Conservation (phyloP, 2,797 vertebrate genomes). For the Fringilla coelebs region DNA sequence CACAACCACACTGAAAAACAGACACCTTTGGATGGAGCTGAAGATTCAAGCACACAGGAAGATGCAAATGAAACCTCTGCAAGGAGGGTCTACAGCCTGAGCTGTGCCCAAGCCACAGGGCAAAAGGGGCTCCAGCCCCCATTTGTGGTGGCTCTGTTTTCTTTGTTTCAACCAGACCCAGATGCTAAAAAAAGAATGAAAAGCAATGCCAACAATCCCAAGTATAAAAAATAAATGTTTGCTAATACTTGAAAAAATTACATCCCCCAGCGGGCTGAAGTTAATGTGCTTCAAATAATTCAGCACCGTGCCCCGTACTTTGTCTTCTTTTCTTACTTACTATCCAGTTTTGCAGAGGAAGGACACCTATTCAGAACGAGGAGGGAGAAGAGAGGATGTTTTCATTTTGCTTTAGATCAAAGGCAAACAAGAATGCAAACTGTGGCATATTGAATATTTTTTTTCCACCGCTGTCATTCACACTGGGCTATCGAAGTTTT, state of each 20-base stretch:
- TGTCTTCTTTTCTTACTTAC: not conserved
- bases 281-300: constrained; percentile 64
- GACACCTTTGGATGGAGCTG: constrained; percentile 54
- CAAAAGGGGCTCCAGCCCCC: constrained; percentile 39
- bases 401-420: constrained; percentile 71
- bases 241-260: constrained; percentile 19
- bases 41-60: not conserved
- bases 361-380: constrained; percentile 6
- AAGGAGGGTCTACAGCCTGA: not conserved
- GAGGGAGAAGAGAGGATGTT: constrained; percentile 39
- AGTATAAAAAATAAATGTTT: constrained; percentile 6
- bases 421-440: constrained; percentile 67
- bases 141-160: constrained; percentile 34
- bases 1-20: constrained; percentile 18
- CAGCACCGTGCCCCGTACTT: not conserved
- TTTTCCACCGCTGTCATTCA: constrained; percentile 72
- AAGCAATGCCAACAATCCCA: constrained; percentile 3
- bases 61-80: constrained; percentile 15
- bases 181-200: constrained; percentile 50
- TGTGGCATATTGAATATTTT: constrained; percentile 56
- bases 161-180: constrained; percentile 70
- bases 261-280: constrained; percentile 49
- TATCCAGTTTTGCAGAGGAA: not conserved
- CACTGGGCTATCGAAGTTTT: constrained; percentile 73
- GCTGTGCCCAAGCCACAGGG: not conserved